Percentiles rank a stretch among this genome's conserved stretches.
phyloP scores from a whole-genome alignment of 2,797 vertebrate species.

The Heterohyrax brucei region DNA sequence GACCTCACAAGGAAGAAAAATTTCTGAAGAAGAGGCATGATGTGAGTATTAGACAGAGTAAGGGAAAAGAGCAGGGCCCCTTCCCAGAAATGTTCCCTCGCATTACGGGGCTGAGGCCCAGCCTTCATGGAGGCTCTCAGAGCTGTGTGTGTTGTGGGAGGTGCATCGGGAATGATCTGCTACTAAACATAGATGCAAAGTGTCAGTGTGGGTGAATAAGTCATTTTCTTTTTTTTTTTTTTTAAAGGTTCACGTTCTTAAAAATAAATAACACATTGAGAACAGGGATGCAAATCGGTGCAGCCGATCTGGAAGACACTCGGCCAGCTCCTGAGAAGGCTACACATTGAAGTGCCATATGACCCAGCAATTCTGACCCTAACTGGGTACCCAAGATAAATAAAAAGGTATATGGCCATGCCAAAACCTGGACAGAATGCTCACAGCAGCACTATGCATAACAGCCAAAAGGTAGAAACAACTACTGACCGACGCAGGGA shows the following conservation, averaged over 20 bases:
- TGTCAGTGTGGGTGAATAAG: not conserved
- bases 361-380: constrained; percentile 55
- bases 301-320: not conserved
- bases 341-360: not conserved
- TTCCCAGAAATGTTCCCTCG: not conserved
- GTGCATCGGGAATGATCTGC: fast-evolving
- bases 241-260: not conserved
- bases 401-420: constrained; percentile 42
- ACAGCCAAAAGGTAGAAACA: not conserved
- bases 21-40: not conserved
- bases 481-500: not conserved
- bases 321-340: constrained; percentile 37
- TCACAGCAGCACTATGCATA: not conserved
- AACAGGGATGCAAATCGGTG: not conserved
- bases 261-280: not conserved
- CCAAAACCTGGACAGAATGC: not conserved
- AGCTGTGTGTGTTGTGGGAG: not conserved
- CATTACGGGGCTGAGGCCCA: not conserved
- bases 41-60: fast-evolving
- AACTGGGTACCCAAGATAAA: constrained; percentile 40
- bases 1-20: too few species aligned
- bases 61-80: not conserved
- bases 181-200: not conserved
- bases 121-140: not conserved
- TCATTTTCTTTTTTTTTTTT: not conserved